These are phyloP conservation scores for Caenorhabditis imperialis DNA, from an alignment of 2,888 invertebrate species.

Conservation along the genomic window DNA sequence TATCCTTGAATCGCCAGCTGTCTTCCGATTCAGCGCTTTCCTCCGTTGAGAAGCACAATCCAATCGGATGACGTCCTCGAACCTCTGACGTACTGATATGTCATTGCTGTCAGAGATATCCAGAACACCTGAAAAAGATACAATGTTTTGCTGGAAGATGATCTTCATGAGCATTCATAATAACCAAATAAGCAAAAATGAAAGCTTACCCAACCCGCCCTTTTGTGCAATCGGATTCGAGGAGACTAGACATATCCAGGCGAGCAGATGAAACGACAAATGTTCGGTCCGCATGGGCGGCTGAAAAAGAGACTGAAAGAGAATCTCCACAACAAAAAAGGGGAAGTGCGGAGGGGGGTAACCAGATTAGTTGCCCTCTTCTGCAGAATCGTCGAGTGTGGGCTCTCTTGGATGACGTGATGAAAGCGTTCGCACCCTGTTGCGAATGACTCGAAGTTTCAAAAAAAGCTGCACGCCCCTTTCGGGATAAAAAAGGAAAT, in stretches of 20 bases:
- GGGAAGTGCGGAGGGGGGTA: neutral
- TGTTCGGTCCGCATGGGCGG: conserved; percentile 26
- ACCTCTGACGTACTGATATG: conserved; percentile 24
- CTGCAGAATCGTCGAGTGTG: too few species aligned
- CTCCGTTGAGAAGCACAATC: conserved; percentile 59
- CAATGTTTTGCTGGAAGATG: neutral
- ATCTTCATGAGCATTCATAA: too few species aligned
- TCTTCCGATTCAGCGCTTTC: conserved; percentile 48
- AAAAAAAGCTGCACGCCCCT: too few species aligned
- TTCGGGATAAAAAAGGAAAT: too few species aligned
- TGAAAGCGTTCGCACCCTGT: too few species aligned
- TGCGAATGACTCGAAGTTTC: too few species aligned
- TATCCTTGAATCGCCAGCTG: conserved; percentile 36
- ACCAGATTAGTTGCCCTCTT: too few species aligned
- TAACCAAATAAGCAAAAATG: too few species aligned
- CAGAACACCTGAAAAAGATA: conserved; percentile 32
- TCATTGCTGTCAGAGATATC: conserved; percentile 45
- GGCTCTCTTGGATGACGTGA: too few species aligned
- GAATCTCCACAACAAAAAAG: conserved; percentile 6
- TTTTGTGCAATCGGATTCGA: conserved; percentile 35
- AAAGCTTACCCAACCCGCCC: conserved; percentile 32
- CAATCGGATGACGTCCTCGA: conserved; percentile 46
- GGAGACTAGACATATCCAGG: conserved; percentile 31
- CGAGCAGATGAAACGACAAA: conserved; percentile 19
- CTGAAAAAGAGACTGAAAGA: too few species aligned